phyloP scores from a whole-genome alignment of 1,140 invertebrate genomes.

The Pentalonia nigronervosa region DNA sequence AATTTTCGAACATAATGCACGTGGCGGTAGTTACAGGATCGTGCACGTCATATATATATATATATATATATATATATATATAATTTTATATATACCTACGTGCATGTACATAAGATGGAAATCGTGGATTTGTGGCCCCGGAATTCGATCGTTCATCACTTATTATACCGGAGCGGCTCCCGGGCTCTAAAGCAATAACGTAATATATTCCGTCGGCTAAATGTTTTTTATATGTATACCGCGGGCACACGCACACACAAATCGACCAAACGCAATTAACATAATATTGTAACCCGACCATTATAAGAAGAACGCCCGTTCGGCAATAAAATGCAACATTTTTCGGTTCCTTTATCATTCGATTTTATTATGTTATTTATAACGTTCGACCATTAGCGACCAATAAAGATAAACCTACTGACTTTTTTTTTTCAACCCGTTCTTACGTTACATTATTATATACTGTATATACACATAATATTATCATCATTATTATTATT shows the following conservation, averaged over 20 bases:
- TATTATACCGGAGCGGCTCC: slow-evolving; percentile 31
- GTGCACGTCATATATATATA: not conserved
- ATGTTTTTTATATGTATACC: slow-evolving; percentile 23
- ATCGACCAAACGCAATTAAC: slow-evolving; percentile 53
- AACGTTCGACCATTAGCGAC: slow-evolving; percentile 56
- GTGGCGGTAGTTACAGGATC: not conserved
- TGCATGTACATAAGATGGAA: not conserved
- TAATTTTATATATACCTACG: no score
- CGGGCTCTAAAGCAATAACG: slow-evolving; percentile 40
- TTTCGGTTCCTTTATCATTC: slow-evolving; percentile 56
- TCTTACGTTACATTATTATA: slow-evolving; percentile 4
- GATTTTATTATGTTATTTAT: slow-evolving; percentile 58
- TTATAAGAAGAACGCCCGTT: slow-evolving; percentile 28
- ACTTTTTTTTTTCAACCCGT: slow-evolving; percentile 33
- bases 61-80: no score
- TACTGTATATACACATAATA: not conserved
- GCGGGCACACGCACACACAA: slow-evolving; percentile 15
- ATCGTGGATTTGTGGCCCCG: not conserved
- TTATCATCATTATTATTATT: not conserved
- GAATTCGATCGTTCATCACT: slow-evolving; percentile 51
- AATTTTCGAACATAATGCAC: slow-evolving; percentile 19
- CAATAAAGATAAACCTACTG: slow-evolving; percentile 56
- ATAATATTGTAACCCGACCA: slow-evolving; percentile 54
- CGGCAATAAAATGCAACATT: slow-evolving; percentile 56
- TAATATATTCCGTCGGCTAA: slow-evolving; percentile 50